A percentile compares a stretch with the other conserved stretches of the same genome.
These are phyloP conservation scores for Epinephelus coioides DNA, from an alignment of 2,797 vertebrate genomes.

Conservation along the genomic window DNA sequence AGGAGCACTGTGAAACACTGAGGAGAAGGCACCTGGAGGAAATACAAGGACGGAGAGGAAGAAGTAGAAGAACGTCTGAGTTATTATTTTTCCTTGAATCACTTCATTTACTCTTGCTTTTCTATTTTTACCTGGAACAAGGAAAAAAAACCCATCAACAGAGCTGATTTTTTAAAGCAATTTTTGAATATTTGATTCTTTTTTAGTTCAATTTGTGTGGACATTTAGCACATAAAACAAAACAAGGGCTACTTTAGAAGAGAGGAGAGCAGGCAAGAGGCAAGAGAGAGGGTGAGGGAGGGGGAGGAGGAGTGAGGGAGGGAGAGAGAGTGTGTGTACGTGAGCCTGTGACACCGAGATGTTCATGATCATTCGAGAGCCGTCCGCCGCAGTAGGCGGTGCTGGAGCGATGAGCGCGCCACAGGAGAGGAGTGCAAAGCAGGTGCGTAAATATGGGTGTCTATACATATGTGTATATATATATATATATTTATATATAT, in stretches of 20 bases:
- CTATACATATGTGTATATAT: background rate
- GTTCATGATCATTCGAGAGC: conserved; percentile 89
- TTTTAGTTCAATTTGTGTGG: background rate
- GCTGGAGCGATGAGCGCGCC: conserved; percentile 66
- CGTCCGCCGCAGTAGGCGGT: conserved; percentile 68
- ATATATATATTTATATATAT: background rate
- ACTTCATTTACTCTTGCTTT: background rate
- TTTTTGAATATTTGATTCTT: background rate
- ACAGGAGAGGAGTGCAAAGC: conserved; percentile 81
- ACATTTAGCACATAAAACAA: conserved; percentile 27
- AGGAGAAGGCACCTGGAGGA: conserved; percentile 16
- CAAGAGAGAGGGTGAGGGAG: conserved; percentile 54
- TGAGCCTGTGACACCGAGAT: conserved; percentile 74
- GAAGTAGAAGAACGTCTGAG: background rate
- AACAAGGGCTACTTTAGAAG: conserved; percentile 3
- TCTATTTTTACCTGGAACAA: background rate
- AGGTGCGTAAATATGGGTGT: conserved; percentile 73
- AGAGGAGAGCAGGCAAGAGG: conserved; percentile 57
- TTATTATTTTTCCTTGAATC: conserved; percentile 1
- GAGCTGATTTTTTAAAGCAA: background rate
- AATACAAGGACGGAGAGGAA: background rate
- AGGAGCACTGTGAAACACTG: conserved; percentile 28
- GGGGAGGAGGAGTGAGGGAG: conserved; percentile 50
- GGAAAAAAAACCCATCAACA: background rate
- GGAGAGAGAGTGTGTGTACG: conserved; percentile 44